Percentiles rank a stretch among this genome's conserved stretches.
phyloP scores from a whole-genome alignment of 35 echinoderm and acorn worm genomes.

The Patiria miniata region DNA sequence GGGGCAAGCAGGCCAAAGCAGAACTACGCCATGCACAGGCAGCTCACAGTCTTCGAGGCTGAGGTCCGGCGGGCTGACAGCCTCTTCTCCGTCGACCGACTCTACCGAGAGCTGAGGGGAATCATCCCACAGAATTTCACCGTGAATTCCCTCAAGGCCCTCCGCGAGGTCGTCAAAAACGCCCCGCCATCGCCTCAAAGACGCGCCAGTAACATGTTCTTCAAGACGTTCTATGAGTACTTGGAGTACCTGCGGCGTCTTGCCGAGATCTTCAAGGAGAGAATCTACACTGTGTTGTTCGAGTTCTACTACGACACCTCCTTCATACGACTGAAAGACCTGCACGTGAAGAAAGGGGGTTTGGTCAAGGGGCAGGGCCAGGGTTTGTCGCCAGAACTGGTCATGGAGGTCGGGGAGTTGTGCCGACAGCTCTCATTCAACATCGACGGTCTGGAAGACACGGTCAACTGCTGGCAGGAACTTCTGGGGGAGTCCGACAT shows the following conservation, averaged over 20 bases:
- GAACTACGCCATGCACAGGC: slow-evolving; percentile 77
- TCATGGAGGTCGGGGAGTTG: slow-evolving; percentile 44
- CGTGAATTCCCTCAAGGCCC: background rate
- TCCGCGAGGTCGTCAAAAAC: background rate
- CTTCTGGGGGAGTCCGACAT: slow-evolving; percentile 65
- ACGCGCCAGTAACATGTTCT: background rate
- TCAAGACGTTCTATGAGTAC: slow-evolving; percentile 36
- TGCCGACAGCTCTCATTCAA: slow-evolving; percentile 59
- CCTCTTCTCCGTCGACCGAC: slow-evolving; percentile 42
- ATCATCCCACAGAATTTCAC: slow-evolving; percentile 53
- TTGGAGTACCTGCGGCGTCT: slow-evolving; percentile 55
- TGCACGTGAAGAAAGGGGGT: background rate
- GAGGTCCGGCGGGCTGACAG: slow-evolving; percentile 16
- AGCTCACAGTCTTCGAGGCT: slow-evolving; percentile 56
- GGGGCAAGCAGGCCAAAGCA: slow-evolving; percentile 62
- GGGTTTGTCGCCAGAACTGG: slow-evolving; percentile 30
- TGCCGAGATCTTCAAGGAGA: slow-evolving; percentile 62
- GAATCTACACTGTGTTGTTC: slow-evolving; percentile 71
- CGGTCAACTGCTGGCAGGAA: slow-evolving; percentile 52
- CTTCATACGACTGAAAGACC: slow-evolving; percentile 20
- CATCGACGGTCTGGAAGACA: slow-evolving; percentile 56
- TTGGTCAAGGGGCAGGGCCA: background rate
- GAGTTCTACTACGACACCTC: slow-evolving; percentile 78
- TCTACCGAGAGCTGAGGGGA: slow-evolving; percentile 43
- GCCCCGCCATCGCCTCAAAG: background rate